A percentile compares a stretch with the other conserved stretches of the same genome.
Conservation (phyloP, 2,888 invertebrate species). For the Invenusta paracnida region DNA sequence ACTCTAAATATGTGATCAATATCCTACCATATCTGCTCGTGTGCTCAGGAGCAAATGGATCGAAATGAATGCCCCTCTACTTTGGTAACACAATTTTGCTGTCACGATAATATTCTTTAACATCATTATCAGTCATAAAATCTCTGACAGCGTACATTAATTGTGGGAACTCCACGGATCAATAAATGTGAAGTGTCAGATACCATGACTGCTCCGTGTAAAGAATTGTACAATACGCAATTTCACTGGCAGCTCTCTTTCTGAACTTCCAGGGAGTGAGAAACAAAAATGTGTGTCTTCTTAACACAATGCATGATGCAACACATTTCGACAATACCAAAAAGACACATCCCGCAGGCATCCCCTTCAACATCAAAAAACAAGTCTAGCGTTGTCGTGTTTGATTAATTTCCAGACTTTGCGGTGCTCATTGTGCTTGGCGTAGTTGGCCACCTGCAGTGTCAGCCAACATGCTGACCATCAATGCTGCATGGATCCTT, state of each 20-base stretch:
- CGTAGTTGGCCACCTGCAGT: neutral
- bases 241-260: slow-evolving; percentile 4
- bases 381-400: neutral
- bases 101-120: neutral
- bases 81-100: neutral
- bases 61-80: neutral
- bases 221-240: neutral
- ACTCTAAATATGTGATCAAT: neutral
- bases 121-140: slow-evolving; percentile 9
- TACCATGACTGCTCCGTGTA: neutral
- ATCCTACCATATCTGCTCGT: neutral
- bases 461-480: slow-evolving; percentile 10
- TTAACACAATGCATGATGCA: neutral
- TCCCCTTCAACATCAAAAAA: neutral
- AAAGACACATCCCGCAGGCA: neutral
- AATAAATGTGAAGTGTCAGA: neutral
- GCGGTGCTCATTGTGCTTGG: neutral
- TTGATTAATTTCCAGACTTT: slow-evolving; percentile 8
- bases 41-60: neutral
- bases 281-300: slow-evolving; percentile 1
- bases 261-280: neutral
- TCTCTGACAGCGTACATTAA: neutral
- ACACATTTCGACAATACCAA: neutral
- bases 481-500: neutral
- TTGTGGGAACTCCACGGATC: neutral